Base-by-base conservation (phyloP, 2,113 vertebrate genomes). In the Prunella himalayana region DNA sequence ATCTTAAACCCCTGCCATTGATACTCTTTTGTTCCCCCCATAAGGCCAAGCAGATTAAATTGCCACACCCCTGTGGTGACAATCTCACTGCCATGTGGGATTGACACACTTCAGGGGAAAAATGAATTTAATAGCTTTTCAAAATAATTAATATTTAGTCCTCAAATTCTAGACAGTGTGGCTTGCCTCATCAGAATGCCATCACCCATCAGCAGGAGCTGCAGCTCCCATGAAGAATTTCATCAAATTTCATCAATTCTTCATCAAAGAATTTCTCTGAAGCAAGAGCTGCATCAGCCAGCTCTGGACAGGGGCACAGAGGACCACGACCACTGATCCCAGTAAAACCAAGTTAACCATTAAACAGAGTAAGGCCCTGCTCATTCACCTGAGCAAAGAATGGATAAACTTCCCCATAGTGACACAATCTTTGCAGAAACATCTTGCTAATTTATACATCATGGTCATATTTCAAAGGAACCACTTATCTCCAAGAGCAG, bases 311-410 rank as follows among this genome's bases (percentile, higher is more conserved):
- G 81, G 6, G 9, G 20, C 61, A 70, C 4, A 28, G 35, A 21
- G 45, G 15, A 42, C 13, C 64, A 45, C 0, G 0, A 1, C 23
- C 54, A 13, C 31, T 19, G 50, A 13, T 33, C 45, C 45, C 71
- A 61, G 2, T 17, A 9, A 7, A 10, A 23, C 21, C 11, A 51
- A 37, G 7, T 37, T 28, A 60, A 41, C 41, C 54, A 41, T 25
- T 44, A 30, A 21, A 63, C 35, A 50, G n/a, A 37, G 39, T 14
- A 23, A 50, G 30, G 45, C 44, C 27, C 59, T 60, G 63, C 57
- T 53, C 31, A 15, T 28, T 51, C 41, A 60, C 54, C 53, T 9
- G 0, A 33, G 20, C 1, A 2, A 49, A 57, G 30, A 22, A 11
- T 13, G 21, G 23, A 18, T 7, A 11, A 86, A 61, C 7, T 49